Evolutionary conservation across 2,888 invertebrate genomes (phyloP).

Genomic region (Temnothorax rugatulus): DNA sequence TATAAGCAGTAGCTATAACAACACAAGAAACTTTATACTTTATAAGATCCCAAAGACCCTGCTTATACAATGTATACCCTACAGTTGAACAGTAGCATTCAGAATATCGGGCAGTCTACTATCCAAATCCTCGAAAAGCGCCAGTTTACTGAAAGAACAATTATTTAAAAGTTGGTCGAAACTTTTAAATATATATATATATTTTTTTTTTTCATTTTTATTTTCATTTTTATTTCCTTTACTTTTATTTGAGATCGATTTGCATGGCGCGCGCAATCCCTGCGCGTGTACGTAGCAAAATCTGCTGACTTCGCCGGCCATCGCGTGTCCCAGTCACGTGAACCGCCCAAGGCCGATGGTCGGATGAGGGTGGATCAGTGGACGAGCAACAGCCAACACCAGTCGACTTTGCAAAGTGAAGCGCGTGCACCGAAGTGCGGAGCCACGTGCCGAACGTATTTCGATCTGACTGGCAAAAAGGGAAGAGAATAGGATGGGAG

Average conservation of each 20-base stretch:
- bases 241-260: slow-evolving; percentile 18
- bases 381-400: slow-evolving; percentile 29
- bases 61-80: not conserved
- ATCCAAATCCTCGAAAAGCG: not conserved
- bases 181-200: not conserved
- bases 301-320: slow-evolving; percentile 27
- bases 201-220: not conserved
- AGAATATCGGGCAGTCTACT: not conserved
- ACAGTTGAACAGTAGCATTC: not conserved
- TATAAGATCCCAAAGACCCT: not conserved
- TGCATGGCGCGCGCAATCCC: not conserved
- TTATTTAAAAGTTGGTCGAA: not conserved
- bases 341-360: slow-evolving; percentile 28
- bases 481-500: slow-evolving; percentile 48
- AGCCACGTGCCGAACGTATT: slow-evolving; percentile 79
- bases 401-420: slow-evolving; percentile 43
- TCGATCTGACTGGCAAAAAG: slow-evolving; percentile 59
- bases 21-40: slow-evolving; percentile 7
- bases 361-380: slow-evolving; percentile 16
- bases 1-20: slow-evolving; percentile 12
- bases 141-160: not conserved
- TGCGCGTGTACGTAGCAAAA: not conserved
- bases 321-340: slow-evolving; percentile 46
- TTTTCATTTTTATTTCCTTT: not conserved
- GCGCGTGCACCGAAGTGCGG: slow-evolving; percentile 66